A percentile compares a stretch with the other conserved stretches of the same genome.
Conservation (phyloP, 2,113 vertebrate species). For the Thalassoma bifasciatum region DNA sequence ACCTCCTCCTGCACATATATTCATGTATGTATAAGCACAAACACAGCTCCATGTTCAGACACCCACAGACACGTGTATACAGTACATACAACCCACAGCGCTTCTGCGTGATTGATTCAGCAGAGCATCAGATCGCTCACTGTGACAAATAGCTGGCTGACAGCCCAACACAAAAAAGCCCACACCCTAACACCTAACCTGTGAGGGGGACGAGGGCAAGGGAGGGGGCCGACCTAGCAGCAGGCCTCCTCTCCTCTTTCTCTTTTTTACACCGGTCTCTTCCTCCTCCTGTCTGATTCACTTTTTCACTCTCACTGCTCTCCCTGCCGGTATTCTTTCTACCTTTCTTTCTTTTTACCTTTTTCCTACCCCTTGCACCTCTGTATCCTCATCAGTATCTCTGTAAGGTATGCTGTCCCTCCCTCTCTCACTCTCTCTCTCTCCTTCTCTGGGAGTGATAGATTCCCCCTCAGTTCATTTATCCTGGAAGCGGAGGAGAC, state of each 20-base stretch:
- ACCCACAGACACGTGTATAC: constrained; percentile 55
- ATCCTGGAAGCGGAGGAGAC: constrained; percentile 84
- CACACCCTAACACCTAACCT: constrained; percentile 82
- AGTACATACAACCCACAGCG: constrained; percentile 60
- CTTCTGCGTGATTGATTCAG: constrained; percentile 81
- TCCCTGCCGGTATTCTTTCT: constrained; percentile 23
- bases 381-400: constrained; percentile 63
- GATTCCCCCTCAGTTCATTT: constrained; percentile 86
- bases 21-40: constrained; percentile 55
- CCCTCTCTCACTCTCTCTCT: constrained; percentile 44
- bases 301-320: constrained; percentile 33
- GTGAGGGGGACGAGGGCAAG: constrained; percentile 65
- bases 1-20: constrained; percentile 35
- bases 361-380: constrained; percentile 40
- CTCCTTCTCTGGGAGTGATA: constrained; percentile 80
- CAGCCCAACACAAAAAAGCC: constrained; percentile 78
- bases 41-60: constrained; percentile 57
- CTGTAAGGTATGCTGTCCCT: constrained; percentile 64
- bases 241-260: constrained; percentile 53
- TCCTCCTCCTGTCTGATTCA: constrained; percentile 42
- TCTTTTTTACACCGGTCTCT: constrained; percentile 15
- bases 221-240: constrained; percentile 70
- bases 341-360: constrained; percentile 48
- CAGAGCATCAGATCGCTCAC: constrained; percentile 81
- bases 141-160: constrained; percentile 84